Percentiles rank a stretch among this genome's conserved stretches.
Conservation (phyloP, 1,140 invertebrate genomes). For the Ptiloglossa arizonensis region DNA sequence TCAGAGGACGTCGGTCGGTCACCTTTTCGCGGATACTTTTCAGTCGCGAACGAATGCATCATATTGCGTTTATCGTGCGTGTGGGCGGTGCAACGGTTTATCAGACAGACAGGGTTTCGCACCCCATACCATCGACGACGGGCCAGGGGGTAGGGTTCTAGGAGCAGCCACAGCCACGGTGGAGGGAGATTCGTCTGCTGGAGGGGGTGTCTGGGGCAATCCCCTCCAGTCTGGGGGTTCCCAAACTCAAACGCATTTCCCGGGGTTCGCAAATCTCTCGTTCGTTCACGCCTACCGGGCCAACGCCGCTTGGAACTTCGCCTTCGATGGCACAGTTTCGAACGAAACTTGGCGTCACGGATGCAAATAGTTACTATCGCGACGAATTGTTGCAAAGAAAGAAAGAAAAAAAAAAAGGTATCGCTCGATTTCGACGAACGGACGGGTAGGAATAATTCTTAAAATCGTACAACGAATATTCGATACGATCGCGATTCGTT, state of each 20-base stretch:
- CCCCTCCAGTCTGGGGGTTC: slow-evolving; percentile 79
- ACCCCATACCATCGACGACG: slow-evolving; percentile 69
- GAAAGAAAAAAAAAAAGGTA: too few relatives aligned
- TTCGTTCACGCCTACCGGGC: slow-evolving; percentile 42
- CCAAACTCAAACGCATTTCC: slow-evolving; percentile 80
- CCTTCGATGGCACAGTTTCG: slow-evolving; percentile 58
- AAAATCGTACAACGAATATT: too few relatives aligned
- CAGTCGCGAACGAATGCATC: slow-evolving; percentile 39
- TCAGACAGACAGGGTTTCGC: slow-evolving; percentile 73
- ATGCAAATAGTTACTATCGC: too few relatives aligned
- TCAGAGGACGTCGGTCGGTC: too few relatives aligned
- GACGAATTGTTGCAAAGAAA: too few relatives aligned
- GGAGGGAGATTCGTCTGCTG: slow-evolving; percentile 74
- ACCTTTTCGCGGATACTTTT: too few relatives aligned
- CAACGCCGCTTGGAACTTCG: slow-evolving; percentile 29
- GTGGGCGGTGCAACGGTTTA: slow-evolving; percentile 75
- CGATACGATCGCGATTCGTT: too few relatives aligned
- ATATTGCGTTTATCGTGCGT: slow-evolving; percentile 68
- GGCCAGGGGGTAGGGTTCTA: slow-evolving; percentile 71
- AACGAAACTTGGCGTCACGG: not conserved
- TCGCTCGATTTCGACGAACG: too few relatives aligned
- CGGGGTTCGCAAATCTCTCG: slow-evolving; percentile 76
- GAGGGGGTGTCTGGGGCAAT: slow-evolving; percentile 82
- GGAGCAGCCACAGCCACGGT: slow-evolving; percentile 64
- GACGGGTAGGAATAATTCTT: too few relatives aligned